phyloP scores from a whole-genome alignment of 2,113 vertebrate genomes.

The Alexandromys fortis region DNA sequence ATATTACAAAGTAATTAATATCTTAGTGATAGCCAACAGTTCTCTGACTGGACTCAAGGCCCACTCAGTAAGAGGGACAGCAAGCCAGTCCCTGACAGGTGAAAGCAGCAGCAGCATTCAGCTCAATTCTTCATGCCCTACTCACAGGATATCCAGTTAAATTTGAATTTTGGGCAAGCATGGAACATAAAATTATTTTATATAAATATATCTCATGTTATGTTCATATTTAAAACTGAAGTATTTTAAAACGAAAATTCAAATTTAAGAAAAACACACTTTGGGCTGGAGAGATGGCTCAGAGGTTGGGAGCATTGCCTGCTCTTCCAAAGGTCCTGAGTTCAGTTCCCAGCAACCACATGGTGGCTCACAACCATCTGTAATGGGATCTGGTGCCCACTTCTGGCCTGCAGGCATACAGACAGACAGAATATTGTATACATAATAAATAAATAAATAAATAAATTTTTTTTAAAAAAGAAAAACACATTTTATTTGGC shows the following conservation, averaged over 20 bases:
- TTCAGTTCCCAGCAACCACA: too few species aligned
- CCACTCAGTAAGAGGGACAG: neutral
- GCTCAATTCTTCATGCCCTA: neutral
- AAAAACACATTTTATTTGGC: neutral
- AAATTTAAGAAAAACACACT: neutral
- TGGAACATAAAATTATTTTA: neutral
- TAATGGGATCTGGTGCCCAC: too few species aligned
- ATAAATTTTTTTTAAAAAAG: neutral
- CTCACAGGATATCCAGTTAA: neutral
- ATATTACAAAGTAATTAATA: too few species aligned
- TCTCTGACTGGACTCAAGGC: neutral
- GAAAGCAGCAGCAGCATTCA: neutral
- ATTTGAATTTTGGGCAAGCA: neutral
- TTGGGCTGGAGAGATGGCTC: neutral
- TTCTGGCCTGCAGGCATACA: too few species aligned
- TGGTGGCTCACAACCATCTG: too few species aligned
- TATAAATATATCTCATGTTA: neutral
- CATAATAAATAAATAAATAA: too few species aligned
- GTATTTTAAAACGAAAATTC: slow-evolving; percentile 30
- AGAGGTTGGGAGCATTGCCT: too few species aligned
- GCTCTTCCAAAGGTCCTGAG: too few species aligned
- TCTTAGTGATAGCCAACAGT: neutral
- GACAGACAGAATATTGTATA: too few species aligned
- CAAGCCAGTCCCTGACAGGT: neutral
- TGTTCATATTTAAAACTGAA: slow-evolving; percentile 14